Base-by-base conservation (phyloP, 2,113 vertebrate genomes). In the Pantherophis guttatus region DNA sequence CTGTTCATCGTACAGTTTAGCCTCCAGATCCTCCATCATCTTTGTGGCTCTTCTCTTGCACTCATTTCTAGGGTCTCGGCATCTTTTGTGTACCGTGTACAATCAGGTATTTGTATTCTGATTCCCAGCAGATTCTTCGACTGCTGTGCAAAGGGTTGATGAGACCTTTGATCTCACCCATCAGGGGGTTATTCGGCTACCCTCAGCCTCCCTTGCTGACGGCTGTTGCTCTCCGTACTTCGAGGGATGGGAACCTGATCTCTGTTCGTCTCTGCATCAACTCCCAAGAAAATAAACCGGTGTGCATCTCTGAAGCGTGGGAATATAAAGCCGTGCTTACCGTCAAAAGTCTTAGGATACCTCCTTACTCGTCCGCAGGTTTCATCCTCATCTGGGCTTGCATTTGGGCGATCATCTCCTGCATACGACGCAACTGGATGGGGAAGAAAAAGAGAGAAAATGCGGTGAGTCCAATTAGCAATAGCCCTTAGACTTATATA, bases 391-490 rank as follows among this genome's bases (percentile, higher is more conserved):
- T 98, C 94, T 98, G 98, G 75, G 98, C 98, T 96, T 98, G 98
- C 98, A 99, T 99, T 93, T 98, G 98, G 70, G 97, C 97, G 65
- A 99, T 98, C 98, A 99, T 99, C 97, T 99, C 98, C 95, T 99
- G 98, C 98, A 98, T 99, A 95, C 98, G 98, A 91, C 98, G 98
- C 97, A 99, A 96, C 98, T 99, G 91, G 33, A 1, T 3, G 62
- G 24, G 33, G 17, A 21, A 23, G 33, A 19, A 81, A 39, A 39
- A 39, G 33, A 39, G 33, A 39, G n/a, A 19, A 81, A 81, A 81
- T 39, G 70, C 7, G 1, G 33, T 39, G 65, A 17, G 70, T 3
- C 33, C 33, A 21, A 33, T 21, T 81, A 59, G 58, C 88, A 89
- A 39, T 12, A 89, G 33, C 57, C 15, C 24, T 15, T 8, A 88